Conservation (phyloP, 2,888 invertebrate genomes). For the Chironomus riparius region DNA sequence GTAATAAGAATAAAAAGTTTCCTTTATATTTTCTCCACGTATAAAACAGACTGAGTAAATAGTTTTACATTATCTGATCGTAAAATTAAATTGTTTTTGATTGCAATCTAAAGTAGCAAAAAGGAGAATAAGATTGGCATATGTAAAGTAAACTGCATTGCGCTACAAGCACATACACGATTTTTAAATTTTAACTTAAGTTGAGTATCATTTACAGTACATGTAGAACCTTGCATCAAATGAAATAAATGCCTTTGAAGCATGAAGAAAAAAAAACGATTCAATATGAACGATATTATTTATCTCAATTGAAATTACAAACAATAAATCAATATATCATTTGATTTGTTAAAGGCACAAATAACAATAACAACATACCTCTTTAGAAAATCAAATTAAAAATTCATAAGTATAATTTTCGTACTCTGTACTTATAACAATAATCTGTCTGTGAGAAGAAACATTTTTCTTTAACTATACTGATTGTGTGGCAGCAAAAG, state of each 20-base stretch:
- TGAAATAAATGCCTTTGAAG: no score
- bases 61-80: conserved; percentile 15
- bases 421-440: conserved; percentile 3
- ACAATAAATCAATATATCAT: conserved; percentile 27
- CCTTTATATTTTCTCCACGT: not conserved
- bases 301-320: conserved; percentile 17
- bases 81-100: conserved; percentile 19
- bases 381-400: conserved; percentile 12
- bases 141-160: not conserved
- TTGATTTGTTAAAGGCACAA: conserved; percentile 18
- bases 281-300: conserved; percentile 19
- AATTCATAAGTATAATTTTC: conserved; percentile 21
- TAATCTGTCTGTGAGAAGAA: conserved; percentile 12
- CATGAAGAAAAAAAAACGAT: not conserved
- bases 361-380: conserved; percentile 16
- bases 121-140: not conserved
- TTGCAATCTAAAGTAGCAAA: conserved; percentile 2
- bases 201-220: not conserved
- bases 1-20: no score
- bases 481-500: no score
- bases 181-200: not conserved
- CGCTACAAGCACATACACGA: conserved; percentile 4
- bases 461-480: no score
- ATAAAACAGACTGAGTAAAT: not conserved
- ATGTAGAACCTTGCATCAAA: not conserved